Evolutionary conservation across 2,888 invertebrate genomes (phyloP), one percentile per base, ranked within the genome.

Genomic region (Clistopyga incitator): DNA sequence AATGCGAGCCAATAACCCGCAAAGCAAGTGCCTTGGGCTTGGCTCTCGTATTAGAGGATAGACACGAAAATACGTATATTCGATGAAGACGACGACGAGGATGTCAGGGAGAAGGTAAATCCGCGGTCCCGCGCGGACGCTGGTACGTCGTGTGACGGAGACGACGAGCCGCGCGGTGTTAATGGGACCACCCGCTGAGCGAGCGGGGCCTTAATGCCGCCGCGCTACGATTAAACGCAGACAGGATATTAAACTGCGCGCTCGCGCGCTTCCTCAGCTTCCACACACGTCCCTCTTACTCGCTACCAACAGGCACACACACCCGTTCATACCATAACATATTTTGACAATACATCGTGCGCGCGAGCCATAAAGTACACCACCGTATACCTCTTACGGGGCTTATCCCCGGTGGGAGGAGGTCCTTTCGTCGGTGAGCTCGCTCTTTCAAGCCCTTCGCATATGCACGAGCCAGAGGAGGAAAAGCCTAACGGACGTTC

Each of bases 231-330:
- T 92, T 92, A 92, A 92, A 91, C 88, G 90, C 89, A 90, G 91
- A 92, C 92, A 91, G 92, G 92, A 92, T 92, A 92, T 92, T 92
- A 92, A 92, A 92, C 89, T 88, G 88, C 86, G 89, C 82, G 80
- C 84, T 25, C 80, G 72, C 64, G 56, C 54, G 72, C 74, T 25
- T 29, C 54, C 70, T 59, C 42, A 78, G 71, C 67, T 52, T 59
- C 64, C 29, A 64, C 64, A 68, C 65, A 56, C 77, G 45, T 20
- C 34, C 52, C 13, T 47, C 2, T 34, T 20, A n/a, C 52, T 6
- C 38, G 50, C 68, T 61, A 76, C 54, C 80, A 78, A 82, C 81
- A 38, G 42, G 56, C 20, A 10, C 61, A 64, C 61, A 45, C 23
- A 13, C 50, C 8, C 52, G 56, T 42, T 65, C 59, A 20, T 70